Conservation (phyloP, 2,888 invertebrate genomes). For the Antheraea yamamai region DNA sequence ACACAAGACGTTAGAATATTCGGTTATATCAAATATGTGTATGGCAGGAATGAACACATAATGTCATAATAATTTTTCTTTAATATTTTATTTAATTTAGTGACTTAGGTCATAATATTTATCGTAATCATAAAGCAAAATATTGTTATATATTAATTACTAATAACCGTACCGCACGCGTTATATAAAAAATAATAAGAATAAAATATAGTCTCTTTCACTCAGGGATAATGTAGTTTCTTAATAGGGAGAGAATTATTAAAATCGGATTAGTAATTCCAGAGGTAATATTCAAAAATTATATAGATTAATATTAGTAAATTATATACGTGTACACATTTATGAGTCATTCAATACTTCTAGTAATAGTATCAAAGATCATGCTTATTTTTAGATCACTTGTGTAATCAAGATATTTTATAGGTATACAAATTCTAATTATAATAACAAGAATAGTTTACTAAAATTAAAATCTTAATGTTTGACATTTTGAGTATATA, state of each 20-base stretch:
- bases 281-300: no score
- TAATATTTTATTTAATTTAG: no score
- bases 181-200: no score
- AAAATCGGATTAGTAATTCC: no score
- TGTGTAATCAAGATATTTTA: neutral
- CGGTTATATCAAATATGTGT: neutral
- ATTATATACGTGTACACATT: neutral
- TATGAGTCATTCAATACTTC: neutral
- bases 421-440: neutral
- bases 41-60: neutral
- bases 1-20: neutral
- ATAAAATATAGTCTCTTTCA: no score
- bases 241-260: no score
- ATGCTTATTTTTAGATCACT: slow-evolving; percentile 5
- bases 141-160: neutral
- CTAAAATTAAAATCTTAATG: neutral
- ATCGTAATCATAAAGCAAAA: neutral
- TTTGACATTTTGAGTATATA: neutral
- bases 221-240: no score
- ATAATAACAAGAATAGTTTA: neutral
- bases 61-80: no score
- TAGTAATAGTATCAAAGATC: neutral
- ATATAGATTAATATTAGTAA: no score
- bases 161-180: no score
- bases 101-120: no score